These are phyloP conservation scores for Buceros bicornis DNA, from an alignment of 2,797 vertebrate genomes.

Conservation along the genomic window DNA sequence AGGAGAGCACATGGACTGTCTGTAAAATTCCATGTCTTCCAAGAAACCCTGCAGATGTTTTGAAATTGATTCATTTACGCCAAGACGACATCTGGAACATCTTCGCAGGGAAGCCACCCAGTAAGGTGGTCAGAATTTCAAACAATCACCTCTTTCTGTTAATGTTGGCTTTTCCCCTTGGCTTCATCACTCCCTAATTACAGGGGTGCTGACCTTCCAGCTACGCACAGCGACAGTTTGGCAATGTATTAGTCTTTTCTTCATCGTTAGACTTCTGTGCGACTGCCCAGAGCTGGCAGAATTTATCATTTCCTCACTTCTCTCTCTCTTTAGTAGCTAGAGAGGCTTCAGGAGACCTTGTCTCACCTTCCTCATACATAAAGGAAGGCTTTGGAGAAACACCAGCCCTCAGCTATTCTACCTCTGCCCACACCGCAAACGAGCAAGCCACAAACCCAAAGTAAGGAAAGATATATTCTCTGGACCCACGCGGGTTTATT, in stretches of 20 bases:
- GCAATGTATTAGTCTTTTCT: constrained; percentile 8
- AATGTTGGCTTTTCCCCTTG: background rate
- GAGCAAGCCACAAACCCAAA: background rate
- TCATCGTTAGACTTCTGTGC: background rate
- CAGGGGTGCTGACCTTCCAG: constrained; percentile 31
- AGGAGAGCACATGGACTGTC: background rate
- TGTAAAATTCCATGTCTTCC: constrained; percentile 7
- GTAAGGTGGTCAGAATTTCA: constrained; percentile 53
- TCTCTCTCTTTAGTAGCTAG: background rate
- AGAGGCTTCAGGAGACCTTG: background rate
- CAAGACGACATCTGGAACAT: constrained; percentile 72
- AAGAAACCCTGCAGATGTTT: constrained; percentile 50
- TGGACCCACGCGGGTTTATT: background rate
- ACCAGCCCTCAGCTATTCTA: background rate
- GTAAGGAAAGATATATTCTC: background rate
- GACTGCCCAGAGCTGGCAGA: background rate
- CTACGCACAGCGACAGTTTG: background rate
- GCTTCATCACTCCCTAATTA: constrained; percentile 32
- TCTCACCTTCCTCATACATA: background rate
- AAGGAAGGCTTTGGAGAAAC: background rate
- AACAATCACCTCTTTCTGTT: constrained; percentile 62
- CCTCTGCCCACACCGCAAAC: background rate
- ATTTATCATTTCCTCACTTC: background rate
- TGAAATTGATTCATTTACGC: constrained; percentile 59
- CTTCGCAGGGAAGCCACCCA: constrained; percentile 67